Conservation (phyloP, 2,888 invertebrate species). For the Philonicus albiceps region DNA sequence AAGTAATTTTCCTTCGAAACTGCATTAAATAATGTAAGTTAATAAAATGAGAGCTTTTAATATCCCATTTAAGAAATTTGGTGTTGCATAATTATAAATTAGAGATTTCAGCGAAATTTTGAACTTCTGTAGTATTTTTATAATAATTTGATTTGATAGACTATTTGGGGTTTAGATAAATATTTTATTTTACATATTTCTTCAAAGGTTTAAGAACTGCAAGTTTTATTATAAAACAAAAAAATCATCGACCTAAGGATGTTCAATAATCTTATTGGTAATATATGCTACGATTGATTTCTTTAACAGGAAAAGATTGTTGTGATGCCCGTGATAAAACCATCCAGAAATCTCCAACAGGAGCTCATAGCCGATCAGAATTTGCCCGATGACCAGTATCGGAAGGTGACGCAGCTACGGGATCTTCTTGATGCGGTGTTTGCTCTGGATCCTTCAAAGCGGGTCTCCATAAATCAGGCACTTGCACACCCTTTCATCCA, state of each 20-base stretch:
- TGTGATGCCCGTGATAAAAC: conserved; percentile 90
- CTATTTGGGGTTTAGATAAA: too few relatives aligned
- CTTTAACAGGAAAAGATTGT: conserved; percentile 89
- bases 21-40: too few relatives aligned
- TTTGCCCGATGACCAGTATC: conserved; percentile 85
- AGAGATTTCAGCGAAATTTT: too few relatives aligned
- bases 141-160: not conserved
- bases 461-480: conserved; percentile 93
- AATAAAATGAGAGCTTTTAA: too few relatives aligned
- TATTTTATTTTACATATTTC: not conserved
- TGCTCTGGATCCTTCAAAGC: conserved; percentile 89
- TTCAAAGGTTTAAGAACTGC: not conserved
- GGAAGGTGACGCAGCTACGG: conserved; percentile 90
- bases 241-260: not conserved
- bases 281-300: not conserved
- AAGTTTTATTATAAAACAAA: not conserved
- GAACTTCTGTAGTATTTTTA: too few relatives aligned
- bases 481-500: conserved; percentile 94
- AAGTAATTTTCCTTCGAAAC: too few relatives aligned
- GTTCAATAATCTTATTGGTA: not conserved
- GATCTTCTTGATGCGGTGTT: conserved; percentile 92
- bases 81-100: too few relatives aligned
- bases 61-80: too few relatives aligned
- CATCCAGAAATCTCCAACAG: conserved; percentile 82
- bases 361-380: conserved; percentile 91